Base-by-base conservation (phyloP, 2,888 invertebrate genomes). In the Azorinus chamasolen region DNA sequence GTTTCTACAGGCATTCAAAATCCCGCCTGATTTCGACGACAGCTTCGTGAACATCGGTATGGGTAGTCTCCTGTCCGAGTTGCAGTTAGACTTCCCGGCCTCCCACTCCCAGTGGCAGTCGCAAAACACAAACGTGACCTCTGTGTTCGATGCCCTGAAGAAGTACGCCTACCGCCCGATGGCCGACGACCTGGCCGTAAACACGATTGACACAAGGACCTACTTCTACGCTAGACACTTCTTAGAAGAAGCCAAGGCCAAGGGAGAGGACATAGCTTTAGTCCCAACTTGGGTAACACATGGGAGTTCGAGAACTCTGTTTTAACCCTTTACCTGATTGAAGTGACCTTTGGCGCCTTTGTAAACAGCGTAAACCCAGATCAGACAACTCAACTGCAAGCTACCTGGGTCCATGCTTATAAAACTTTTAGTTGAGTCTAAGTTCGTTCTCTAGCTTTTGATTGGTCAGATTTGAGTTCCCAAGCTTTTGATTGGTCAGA, bases 21-120 rank as follows among this genome's bases (percentile, higher is more conserved):
- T 89, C 39, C 88, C 90, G 10, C 88, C 90, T 5, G 90, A 90
- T 68, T 89, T 89, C 55, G 90, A 90, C 57, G 90, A 90, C 77
- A 90, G 88, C 0, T 88, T 87, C 53, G 85, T 88, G 10, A 90
- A 90, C 64, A 61, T 90, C 16, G 89, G 87, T 1, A 63, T 90
- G 4, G 90, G 90, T 6, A 74, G 87, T 18, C 65, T 88, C 10
- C 74, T 90, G 37, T 64, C 62, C 20, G 79, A 85, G 46, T 43
- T 80, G 25, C 73, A 72, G 22, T 27, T 54, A 1, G 65, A 79
- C 0, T 87, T 87, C 32, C 84, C 87, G 0, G 57, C 66, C 1
- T 76, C 83, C 0, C 83, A 82, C 55, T 54, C 63, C 6, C 50
- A 63, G n/a, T 90, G 90, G 90, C 53, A 57, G 18, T 50, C 59